Percentiles rank a stretch among this genome's conserved stretches.
Conservation (phyloP, 2,113 vertebrate species). For the Mesocricetus auratus region DNA sequence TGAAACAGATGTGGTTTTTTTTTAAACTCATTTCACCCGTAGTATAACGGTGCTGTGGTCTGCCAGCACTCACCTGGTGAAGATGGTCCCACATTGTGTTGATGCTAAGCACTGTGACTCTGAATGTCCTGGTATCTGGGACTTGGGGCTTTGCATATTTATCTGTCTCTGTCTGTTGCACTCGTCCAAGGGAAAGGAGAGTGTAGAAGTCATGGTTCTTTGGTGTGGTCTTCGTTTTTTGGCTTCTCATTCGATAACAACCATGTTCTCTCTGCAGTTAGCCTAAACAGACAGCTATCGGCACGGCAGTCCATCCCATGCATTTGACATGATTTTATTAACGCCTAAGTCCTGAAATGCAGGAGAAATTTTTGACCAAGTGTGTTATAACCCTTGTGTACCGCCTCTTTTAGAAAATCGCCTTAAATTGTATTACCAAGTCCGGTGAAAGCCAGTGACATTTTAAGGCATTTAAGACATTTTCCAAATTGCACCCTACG, state of each 20-base stretch:
- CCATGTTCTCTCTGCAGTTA: neutral
- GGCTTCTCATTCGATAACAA: neutral
- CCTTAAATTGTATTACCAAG: neutral
- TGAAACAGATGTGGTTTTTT: neutral
- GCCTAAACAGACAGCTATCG: neutral
- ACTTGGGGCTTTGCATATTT: neutral
- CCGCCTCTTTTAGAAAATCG: neutral
- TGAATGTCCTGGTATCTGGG: neutral
- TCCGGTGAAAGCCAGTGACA: neutral
- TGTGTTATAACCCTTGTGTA: neutral
- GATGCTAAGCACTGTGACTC: neutral
- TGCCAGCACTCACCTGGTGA: neutral
- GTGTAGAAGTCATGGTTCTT: neutral
- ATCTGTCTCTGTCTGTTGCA: neutral
- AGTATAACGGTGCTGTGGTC: neutral
- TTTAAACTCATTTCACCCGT: neutral
- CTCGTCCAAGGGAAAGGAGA: neutral
- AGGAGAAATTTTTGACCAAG: neutral
- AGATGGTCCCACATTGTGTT: neutral
- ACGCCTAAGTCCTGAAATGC: neutral
- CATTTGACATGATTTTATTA: neutral
- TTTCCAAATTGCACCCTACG: neutral
- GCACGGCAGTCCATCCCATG: neutral
- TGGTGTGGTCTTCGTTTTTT: neutral
- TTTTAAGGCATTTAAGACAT: conserved; percentile 16